Evolutionary conservation across 2,797 vertebrate genomes (phyloP).

Genomic region (Rallus crepitans): DNA sequence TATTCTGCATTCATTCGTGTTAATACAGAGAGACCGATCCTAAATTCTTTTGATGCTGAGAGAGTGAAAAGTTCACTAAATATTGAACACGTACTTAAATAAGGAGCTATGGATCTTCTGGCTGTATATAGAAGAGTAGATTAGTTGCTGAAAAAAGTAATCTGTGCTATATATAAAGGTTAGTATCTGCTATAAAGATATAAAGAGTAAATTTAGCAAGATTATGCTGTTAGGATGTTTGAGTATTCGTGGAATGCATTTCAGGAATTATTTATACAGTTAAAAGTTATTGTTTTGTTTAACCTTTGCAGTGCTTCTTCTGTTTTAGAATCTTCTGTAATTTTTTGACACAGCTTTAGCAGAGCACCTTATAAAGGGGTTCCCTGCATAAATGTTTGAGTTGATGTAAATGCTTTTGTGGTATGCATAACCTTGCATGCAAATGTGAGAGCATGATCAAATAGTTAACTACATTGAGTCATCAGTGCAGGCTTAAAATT

Average conservation of each 20-base stretch:
- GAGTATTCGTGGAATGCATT: not conserved
- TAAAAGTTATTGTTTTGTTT: slow-evolving; percentile 54
- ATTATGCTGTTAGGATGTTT: not conserved
- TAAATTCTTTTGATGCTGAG: not conserved
- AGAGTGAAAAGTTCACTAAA: slow-evolving; percentile 47
- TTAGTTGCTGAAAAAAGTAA: slow-evolving; percentile 22
- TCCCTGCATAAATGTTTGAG: slow-evolving; percentile 5
- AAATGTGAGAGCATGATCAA: slow-evolving; percentile 63
- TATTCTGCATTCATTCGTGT: slow-evolving; percentile 15
- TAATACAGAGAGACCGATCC: not conserved
- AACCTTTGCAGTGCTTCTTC: slow-evolving; percentile 53
- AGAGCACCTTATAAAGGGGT: not conserved
- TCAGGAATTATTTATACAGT: not conserved
- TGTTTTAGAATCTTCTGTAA: slow-evolving; percentile 66
- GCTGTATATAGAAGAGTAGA: not conserved
- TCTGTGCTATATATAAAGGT: slow-evolving; percentile 28
- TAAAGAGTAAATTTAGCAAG: not conserved
- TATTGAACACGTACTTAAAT: slow-evolving; percentile 1
- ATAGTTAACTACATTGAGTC: slow-evolving; percentile 79
- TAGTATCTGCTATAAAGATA: not conserved
- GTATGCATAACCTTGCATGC: slow-evolving; percentile 29
- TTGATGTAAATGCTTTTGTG: slow-evolving; percentile 37
- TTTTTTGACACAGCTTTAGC: slow-evolving; percentile 28
- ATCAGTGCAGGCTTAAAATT: slow-evolving; percentile 72
- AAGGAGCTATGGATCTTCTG: slow-evolving; percentile 27